phyloP scores from a whole-genome alignment of 64 coral and sea anemone genomes.

The Stichodactyla mertensii region DNA sequence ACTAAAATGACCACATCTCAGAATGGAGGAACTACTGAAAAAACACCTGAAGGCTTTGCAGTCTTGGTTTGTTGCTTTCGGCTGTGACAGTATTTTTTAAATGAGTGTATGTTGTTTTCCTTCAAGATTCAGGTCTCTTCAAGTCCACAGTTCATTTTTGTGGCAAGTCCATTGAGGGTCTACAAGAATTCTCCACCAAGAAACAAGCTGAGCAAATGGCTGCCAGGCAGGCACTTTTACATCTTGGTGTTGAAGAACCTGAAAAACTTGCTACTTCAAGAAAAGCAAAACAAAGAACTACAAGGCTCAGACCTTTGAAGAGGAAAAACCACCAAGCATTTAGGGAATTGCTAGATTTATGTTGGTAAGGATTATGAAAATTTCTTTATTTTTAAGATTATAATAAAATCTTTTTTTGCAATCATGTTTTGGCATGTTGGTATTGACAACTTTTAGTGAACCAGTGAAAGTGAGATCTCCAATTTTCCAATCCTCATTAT shows the following conservation, averaged over 20 bases:
- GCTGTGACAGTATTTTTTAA: too few relatives aligned
- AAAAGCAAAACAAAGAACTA: conserved; percentile 33
- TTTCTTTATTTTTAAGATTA: too few relatives aligned
- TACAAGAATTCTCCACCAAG: conserved; percentile 46
- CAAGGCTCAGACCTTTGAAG: not conserved
- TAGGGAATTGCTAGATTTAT: not conserved
- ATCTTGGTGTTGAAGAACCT: conserved; percentile 62
- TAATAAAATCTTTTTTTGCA: not conserved
- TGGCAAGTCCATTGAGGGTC: conserved; percentile 32
- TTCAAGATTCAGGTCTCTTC: conserved; percentile 14
- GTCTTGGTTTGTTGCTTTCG: too few relatives aligned
- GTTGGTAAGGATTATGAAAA: not conserved
- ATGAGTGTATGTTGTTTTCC: not conserved
- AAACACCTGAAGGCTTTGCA: too few relatives aligned
- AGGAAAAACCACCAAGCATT: not conserved
- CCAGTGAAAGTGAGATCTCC: too few relatives aligned
- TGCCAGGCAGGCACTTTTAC: conserved; percentile 64
- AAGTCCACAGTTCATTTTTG: conserved; percentile 58
- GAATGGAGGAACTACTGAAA: too few relatives aligned
- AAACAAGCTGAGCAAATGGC: conserved; percentile 82
- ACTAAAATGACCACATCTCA: too few relatives aligned
- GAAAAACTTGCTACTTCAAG: conserved; percentile 38
- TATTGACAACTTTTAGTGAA: too few relatives aligned
- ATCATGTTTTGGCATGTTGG: too few relatives aligned
- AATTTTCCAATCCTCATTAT: too few relatives aligned